Evolutionary conservation across 2,113 vertebrate species (phyloP).

Genomic region (Tachysurus fulvidraco): DNA sequence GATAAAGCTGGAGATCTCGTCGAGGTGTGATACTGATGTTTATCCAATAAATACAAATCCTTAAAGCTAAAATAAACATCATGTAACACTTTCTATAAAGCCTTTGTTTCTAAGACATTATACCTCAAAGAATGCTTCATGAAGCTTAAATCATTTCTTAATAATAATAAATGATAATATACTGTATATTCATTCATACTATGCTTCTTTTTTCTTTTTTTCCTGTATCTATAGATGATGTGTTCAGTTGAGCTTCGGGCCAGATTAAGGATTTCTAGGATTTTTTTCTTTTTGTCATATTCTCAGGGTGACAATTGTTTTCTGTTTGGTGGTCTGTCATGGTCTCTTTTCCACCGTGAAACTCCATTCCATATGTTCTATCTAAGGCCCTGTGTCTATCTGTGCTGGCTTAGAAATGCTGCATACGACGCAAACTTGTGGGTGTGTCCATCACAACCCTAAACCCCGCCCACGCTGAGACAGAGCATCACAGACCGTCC

Average conservation of each 20-base stretch:
- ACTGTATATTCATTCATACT: not conserved
- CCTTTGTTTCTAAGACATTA: not conserved
- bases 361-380: constrained; percentile 3
- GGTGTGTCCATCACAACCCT: not conserved
- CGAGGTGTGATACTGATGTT: not conserved
- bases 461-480: constrained; percentile 34
- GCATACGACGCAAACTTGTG: not conserved
- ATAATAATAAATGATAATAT: not conserved
- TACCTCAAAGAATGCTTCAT: not conserved
- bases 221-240: not conserved
- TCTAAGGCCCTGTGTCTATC: not conserved
- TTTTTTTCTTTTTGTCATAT: not conserved
- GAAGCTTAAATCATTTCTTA: not conserved
- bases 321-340: not conserved
- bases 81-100: not conserved
- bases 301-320: not conserved
- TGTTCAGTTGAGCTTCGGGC: not conserved
- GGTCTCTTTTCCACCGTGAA: not conserved
- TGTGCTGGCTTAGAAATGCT: not conserved
- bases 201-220: not conserved
- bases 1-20: not conserved
- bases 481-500: constrained; percentile 22
- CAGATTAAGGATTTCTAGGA: not conserved
- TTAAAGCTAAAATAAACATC: not conserved
- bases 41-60: not conserved